A percentile compares a stretch with the other conserved stretches of the same genome.
Conservation (phyloP, 2,113 vertebrate species). For the Pituophis catenifer region DNA sequence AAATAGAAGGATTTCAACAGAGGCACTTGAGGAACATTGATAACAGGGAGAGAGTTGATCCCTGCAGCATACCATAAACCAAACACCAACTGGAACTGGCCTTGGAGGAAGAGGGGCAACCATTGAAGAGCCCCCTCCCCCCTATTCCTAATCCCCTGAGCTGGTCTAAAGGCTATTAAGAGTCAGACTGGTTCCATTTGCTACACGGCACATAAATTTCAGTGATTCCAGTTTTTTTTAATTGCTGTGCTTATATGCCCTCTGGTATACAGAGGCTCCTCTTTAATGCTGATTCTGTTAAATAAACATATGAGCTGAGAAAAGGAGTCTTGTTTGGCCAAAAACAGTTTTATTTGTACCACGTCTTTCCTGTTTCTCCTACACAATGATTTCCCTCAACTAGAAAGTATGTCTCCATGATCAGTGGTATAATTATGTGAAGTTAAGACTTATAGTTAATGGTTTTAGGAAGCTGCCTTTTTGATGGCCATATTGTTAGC, state of each 20-base stretch:
- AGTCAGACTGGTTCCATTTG: not conserved
- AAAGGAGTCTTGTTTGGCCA: not conserved
- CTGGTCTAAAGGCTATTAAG: not conserved
- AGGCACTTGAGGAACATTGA: too few relatives aligned
- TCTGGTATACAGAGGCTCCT: not conserved
- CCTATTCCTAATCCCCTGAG: not conserved
- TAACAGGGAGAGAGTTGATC: not conserved
- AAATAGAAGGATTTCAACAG: not conserved
- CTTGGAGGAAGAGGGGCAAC: not conserved
- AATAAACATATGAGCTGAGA: constrained; percentile 6
- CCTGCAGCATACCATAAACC: not conserved
- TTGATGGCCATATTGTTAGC: not conserved
- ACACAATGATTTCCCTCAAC: not conserved
- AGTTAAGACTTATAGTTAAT: not conserved
- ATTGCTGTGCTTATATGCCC: not conserved
- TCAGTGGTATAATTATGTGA: not conserved
- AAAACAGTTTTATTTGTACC: not conserved
- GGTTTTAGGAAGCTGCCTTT: not conserved
- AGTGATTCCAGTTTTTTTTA: not conserved
- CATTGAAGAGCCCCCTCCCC: not conserved
- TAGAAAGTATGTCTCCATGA: not conserved
- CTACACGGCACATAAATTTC: not conserved
- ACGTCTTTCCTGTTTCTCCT: not conserved
- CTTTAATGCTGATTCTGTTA: not conserved
- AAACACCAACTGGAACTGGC: not conserved